Evolutionary conservation across 2,797 vertebrate genomes (phyloP), one percentile per base, ranked within the genome.

Genomic region (Loris lydekkerianus): DNA sequence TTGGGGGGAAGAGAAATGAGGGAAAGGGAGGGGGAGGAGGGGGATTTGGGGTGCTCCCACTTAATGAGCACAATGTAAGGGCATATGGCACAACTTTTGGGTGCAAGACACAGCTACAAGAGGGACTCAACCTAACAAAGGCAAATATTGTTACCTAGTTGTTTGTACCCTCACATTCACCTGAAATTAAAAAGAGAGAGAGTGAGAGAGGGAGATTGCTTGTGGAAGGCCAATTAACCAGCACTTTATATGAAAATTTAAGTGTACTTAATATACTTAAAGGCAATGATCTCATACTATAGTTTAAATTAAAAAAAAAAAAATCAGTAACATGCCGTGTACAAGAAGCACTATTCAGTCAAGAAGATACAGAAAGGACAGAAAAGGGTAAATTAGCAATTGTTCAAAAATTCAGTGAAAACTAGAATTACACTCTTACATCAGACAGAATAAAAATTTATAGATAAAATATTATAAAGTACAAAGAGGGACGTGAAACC

Each of bases 371-470:
- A 82, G 10, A 95, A 92, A 77, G 8, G 17, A 75, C 23, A 7
- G 34, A 46, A 80, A 75, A 94, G 80, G 43, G 13, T 78, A 65
- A 61, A 20, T 29, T n/a, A 15, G 23, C 5, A 91, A 93, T 88
- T 80, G 72, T 58, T 87, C 61, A 91, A 67, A 91, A 91, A 80
- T 91, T 27, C 34, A 80, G 14, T 75, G 27, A 76, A 81, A 89
- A 11, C 67, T 81, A 29, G 34, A 94, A 89, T 40, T 94, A 29
- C 2, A 89, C 40, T 76, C 46, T 58, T 70, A 94, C 31, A 85
- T 49, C 9, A 61, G 13, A 85, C 58, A 96, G 91, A 37, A 78
- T 40, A 34, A 75, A 93, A 80, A 27, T 56, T 49, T 18, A 70
- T 3, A 34, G 21, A 2, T 75, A 67, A 86, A 58, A 60, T 43